Percentiles rank a stretch among this genome's conserved stretches.
Evolutionary conservation across 2,888 invertebrate species (phyloP).

Genomic region (Troilus luridus): DNA sequence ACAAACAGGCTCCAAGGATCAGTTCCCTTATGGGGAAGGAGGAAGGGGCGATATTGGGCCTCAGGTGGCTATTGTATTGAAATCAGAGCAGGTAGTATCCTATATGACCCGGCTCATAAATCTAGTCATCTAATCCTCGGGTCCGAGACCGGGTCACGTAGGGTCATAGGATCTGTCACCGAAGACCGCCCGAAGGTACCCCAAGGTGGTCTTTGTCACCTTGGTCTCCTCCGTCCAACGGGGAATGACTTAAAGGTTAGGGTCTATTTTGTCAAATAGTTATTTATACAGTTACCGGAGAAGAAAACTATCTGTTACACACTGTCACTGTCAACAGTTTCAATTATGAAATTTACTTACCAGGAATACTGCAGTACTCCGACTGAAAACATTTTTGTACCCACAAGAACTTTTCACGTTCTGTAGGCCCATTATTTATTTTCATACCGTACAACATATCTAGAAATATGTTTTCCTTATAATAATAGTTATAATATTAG

Average conservation of each 20-base stretch:
- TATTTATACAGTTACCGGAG: background rate
- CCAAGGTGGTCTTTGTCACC: background rate
- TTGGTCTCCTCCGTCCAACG: background rate
- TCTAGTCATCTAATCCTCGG: constrained; percentile 2
- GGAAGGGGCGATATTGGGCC: constrained; percentile 47
- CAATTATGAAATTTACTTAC: background rate
- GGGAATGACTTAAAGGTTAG: background rate
- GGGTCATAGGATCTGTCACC: background rate
- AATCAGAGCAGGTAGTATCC: constrained; percentile 54
- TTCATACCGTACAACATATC: too few relatives aligned
- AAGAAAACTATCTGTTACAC: background rate
- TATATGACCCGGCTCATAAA: background rate
- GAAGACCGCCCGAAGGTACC: background rate
- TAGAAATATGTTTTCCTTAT: too few relatives aligned
- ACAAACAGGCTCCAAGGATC: constrained; percentile 20
- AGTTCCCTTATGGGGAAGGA: constrained; percentile 28
- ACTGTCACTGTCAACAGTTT: background rate
- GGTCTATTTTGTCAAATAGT: background rate
- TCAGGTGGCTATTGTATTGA: constrained; percentile 57
- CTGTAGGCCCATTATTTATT: too few relatives aligned
- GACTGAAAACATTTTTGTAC: background rate
- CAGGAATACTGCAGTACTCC: background rate
- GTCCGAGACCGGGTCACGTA: background rate
- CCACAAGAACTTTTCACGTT: too few relatives aligned
- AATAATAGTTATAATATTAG: too few relatives aligned